Conservation (phyloP, 2,888 invertebrate species). For the Lasius fuliginosus region DNA sequence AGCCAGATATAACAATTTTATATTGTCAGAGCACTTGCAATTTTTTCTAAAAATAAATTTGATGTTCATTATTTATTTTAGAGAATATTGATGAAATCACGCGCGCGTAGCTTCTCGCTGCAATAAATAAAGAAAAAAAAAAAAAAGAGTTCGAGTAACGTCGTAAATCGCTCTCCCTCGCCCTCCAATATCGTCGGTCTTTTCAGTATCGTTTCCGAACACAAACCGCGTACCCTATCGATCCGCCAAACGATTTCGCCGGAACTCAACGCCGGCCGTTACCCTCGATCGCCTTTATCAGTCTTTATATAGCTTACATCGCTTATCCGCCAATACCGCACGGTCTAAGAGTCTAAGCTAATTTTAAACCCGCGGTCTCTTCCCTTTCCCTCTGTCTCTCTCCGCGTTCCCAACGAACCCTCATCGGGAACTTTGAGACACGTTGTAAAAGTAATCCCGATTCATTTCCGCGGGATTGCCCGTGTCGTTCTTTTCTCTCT, state of each 20-base stretch:
- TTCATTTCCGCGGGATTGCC: conserved; percentile 75
- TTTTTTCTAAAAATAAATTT: background rate
- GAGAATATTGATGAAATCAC: background rate
- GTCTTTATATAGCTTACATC: conserved; percentile 57
- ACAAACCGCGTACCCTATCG: conserved; percentile 23
- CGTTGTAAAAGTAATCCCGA: conserved; percentile 79
- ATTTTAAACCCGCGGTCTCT: conserved; percentile 70
- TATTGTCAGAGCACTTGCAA: background rate
- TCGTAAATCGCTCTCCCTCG: conserved; percentile 14
- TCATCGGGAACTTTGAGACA: conserved; percentile 77
- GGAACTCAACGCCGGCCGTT: conserved; percentile 12
- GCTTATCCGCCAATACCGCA: conserved; percentile 76
- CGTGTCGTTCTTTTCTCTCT: conserved; percentile 49
- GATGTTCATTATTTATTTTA: background rate
- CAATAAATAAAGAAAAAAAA: background rate
- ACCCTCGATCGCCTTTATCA: conserved; percentile 46
- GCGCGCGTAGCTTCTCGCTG: background rate
- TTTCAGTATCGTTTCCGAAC: conserved; percentile 7
- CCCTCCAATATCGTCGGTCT: conserved; percentile 15
- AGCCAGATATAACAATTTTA: background rate
- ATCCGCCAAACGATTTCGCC: conserved; percentile 37
- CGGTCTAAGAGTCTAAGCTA: conserved; percentile 79
- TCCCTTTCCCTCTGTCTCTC: conserved; percentile 29
- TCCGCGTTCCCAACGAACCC: conserved; percentile 36
- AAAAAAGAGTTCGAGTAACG: background rate